Evolutionary conservation across 2,888 invertebrate genomes (phyloP), one percentile per base, ranked within the genome.

Genomic region (Habroteleia sp.): DNA sequence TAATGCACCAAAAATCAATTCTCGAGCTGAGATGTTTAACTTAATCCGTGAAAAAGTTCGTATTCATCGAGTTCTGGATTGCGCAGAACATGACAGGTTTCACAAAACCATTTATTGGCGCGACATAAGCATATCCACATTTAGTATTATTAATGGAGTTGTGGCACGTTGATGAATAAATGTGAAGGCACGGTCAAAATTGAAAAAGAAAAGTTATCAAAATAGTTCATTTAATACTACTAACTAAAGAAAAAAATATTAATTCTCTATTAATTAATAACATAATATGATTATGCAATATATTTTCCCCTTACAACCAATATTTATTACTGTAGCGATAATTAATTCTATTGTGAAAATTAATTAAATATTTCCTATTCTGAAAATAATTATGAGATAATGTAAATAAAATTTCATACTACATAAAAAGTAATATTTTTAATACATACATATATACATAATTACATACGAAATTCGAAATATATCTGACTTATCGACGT

Each of bases 31-130:
- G 33, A 48, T 48, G 33, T 48, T 20, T 10, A 17, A 33, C 20
- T 48, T 48, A 48, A 31, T 33, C 48, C 33, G 13, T 10, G 48
- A 48, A 48, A 46, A 46, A 29, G 33, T 20, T 20, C 4, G 20
- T 31, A 8, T 46, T 33, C 33, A 16, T 13, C 8, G 46, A 7
- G 5, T 7, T 17, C 10, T 11, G 33, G 11, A 8, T 11, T 48
- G 48, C 33, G 10, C 11, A 4, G 33, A 48, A 33, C 48, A 48
- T 48, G 33, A 48, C 33, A 48, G 20, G 20, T 33, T 48, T 17
- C 48, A 48, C 48, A 37, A 48, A 48, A 17, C 7, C 33, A 10
- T 48, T 31, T 31, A 33, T 48, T 33, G 6, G 6, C 20, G 16
- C 35, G 16, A 16, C 35, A 4, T 31, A 46, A 16, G 31, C 44